Evolutionary conservation across 2,888 invertebrate species (phyloP), one percentile per base, ranked within the genome.

Genomic region (Lucinisca nassula): DNA sequence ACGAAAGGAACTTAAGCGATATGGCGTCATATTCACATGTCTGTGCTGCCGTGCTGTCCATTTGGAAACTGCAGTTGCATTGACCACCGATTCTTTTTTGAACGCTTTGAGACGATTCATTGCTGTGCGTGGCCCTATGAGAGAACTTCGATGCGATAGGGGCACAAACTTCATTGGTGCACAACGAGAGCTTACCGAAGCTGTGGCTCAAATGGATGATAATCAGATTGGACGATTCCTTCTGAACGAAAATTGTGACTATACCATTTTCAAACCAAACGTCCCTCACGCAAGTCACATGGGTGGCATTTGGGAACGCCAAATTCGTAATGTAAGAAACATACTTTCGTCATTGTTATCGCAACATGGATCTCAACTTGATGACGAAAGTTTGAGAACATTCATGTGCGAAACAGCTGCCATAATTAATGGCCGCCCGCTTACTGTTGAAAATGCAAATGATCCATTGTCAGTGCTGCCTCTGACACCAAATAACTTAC

Each of bases 271-370:
- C 67, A 72, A 89, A n/a, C 72, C 91, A 70, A 93, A 92, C 79
- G 88, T 89, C 4, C 93, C 93, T 10, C 14, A 17, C 75, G 85
- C 93, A 4, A 92, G 92, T 30, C 93, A 93, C 80, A 89, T 87
- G 78, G 91, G 92, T 38, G 92, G 92, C 14, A 87, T 91, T 8
- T 93, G 92, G 93, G 93, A 93, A 74, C 40, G 92, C 49, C 92
- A 92, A 74, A 93, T 92, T 8, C 67, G 88, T 37, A 89, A 91
- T 35, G 82, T 91, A 10, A 32, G 92, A 17, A 87, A 77, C 70
- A 87, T 94, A 14, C 79, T 93, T 17, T 45, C 74, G 10, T 32
- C 86, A 27, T 30, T 92, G 24, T 61, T 93, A 10, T 17, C 40
- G 0, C 75, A 78, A 37, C 17, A 21, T 32, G 49, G 51, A 27